These are phyloP conservation scores for Centroberyx gerrardi DNA, from an alignment of 2,797 vertebrate genomes.

Conservation along the genomic window DNA sequence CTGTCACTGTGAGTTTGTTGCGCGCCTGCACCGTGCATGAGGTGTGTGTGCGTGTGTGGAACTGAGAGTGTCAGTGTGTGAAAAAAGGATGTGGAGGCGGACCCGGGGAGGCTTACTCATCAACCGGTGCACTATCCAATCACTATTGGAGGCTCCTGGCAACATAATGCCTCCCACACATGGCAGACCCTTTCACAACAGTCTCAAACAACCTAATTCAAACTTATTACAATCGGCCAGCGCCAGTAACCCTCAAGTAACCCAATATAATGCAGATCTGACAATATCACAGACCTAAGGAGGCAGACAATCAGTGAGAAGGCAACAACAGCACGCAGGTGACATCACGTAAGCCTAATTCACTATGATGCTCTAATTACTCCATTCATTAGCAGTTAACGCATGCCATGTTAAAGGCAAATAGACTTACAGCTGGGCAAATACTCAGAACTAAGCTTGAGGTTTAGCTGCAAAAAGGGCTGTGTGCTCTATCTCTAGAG, in stretches of 20 bases:
- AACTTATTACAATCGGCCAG: conserved; percentile 27
- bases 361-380: conserved; percentile 80
- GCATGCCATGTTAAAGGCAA: conserved; percentile 69
- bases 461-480: conserved; percentile 56
- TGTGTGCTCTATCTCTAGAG: conserved; percentile 37
- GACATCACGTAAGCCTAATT: conserved; percentile 81
- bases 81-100: conserved; percentile 86
- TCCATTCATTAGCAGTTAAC: conserved; percentile 83
- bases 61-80: conserved; percentile 9
- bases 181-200: conserved; percentile 57
- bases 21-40: conserved; percentile 33
- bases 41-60: conserved; percentile 32
- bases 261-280: conserved; percentile 5
- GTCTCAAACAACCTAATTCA: conserved; percentile 33
- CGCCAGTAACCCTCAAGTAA: conserved; percentile 20
- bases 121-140: conserved; percentile 68
- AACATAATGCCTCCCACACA: conserved; percentile 69
- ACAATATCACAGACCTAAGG: conserved; percentile 2
- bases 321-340: conserved; percentile 67
- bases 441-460: conserved; percentile 71
- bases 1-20: conserved; percentile 37
- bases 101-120: conserved; percentile 79
- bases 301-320: conserved; percentile 42
- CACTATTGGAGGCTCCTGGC: conserved; percentile 63
- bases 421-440: conserved; percentile 85